Conservation (phyloP, 1,140 invertebrate genomes). For the Drosophila bipectinata region DNA sequence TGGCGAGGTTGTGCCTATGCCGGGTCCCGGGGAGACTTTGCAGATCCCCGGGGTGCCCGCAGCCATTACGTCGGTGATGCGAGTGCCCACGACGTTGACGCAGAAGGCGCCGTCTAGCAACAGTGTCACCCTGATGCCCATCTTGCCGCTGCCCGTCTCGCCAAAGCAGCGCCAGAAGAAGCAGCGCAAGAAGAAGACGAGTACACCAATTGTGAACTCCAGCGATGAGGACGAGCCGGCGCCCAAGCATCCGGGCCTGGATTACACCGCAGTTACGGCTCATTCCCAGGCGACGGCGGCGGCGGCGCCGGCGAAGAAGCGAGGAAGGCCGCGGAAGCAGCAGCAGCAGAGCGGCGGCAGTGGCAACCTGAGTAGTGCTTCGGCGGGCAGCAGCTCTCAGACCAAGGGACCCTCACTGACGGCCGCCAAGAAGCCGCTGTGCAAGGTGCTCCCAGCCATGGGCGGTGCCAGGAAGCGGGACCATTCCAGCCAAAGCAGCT, state of each 20-base stretch:
- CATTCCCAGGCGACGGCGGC: conserved; percentile 26
- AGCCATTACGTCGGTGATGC: conserved; percentile 62
- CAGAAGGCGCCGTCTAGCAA: conserved; percentile 55
- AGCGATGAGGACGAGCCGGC: conserved; percentile 78
- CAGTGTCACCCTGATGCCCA: conserved; percentile 64
- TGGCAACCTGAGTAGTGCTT: conserved; percentile 53
- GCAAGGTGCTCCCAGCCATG: conserved; percentile 32
- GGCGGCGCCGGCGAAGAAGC: conserved; percentile 55
- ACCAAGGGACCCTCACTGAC: conserved; percentile 75
- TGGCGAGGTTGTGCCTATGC: conserved; percentile 54
- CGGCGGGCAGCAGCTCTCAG: conserved; percentile 55
- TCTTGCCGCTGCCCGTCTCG: conserved; percentile 62
- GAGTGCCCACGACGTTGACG: conserved; percentile 39
- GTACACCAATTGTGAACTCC: conserved; percentile 51
- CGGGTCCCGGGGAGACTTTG: conserved; percentile 59
- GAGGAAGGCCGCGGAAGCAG: conserved; percentile 74
- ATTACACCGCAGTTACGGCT: conserved; percentile 19
- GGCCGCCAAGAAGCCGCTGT: conserved; percentile 72
- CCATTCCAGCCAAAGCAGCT: conserved; percentile 63
- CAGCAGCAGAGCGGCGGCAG: conserved; percentile 46
- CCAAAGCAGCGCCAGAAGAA: conserved; percentile 67
- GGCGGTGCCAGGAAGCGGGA: conserved; percentile 41
- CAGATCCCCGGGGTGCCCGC: conserved; percentile 77
- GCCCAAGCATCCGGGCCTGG: conserved; percentile 48
- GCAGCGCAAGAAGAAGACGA: conserved; percentile 62